Evolutionary conservation across 1,140 invertebrate species (phyloP), one percentile per base, ranked within the genome.

Genomic region (Brachionus paranguensis): DNA sequence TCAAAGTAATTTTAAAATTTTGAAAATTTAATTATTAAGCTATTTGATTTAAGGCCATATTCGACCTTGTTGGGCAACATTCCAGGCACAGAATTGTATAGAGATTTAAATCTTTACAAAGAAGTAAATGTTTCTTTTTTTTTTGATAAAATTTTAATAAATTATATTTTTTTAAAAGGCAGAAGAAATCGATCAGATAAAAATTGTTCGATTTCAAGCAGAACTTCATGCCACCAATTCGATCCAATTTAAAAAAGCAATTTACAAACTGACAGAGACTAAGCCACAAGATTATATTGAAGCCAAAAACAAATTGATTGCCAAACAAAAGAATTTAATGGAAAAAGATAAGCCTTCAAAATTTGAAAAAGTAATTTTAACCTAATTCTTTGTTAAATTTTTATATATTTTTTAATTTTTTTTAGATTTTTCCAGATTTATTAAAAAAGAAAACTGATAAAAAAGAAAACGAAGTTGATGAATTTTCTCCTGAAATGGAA

Each of bases 1-100:
- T 92, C 65, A 91, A 92, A 0, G 90, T 92, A 85, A 41, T 65
- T 68, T 65, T 55, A 17, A 14, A n/a, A 33, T 17, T 55, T n/a
- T 1, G 3, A 64, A 24, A 64, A 64, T 4, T 27, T 4, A 64
- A 64, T n/a, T 17, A 17, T 14, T 7, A 37, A 37, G 2, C 33
- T 20, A 20, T 17, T 14, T 33, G 2, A 7, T 37, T 7, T 37
- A 7, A 85, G 70, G 17, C 65, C 84, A 14, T 78, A 84, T 47
- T 41, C 84, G 14, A 72, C 81, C 12, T n/a, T 72, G 6, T 41
- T 85, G 14, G 84, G 84, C 3, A 53, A 78, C 41, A 84, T 85
- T 12, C 84, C 24, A 2, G 68, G 68, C 8, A 85, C 84, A 37
- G 84, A 85, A 12, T 74, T 85, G 20, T 85, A 85, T 29, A 84